These are phyloP conservation scores for Serranus cabrilla DNA, from an alignment of 2,797 vertebrate genomes.

Conservation along the genomic window DNA sequence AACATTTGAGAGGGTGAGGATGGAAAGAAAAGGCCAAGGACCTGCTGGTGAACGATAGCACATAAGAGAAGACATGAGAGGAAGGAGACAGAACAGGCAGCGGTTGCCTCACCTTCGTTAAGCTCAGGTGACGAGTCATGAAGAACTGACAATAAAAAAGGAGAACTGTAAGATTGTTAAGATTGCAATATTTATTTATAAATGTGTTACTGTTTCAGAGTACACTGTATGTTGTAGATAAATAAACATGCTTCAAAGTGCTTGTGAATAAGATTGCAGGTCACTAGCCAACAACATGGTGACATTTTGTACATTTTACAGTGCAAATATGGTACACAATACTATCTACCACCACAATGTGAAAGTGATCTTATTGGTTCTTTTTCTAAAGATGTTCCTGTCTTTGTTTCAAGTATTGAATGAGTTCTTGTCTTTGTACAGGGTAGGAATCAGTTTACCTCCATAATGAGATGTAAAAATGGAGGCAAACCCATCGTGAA, in stretches of 20 bases:
- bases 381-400: slow-evolving; percentile 72
- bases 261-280: slow-evolving; percentile 83
- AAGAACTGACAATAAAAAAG: slow-evolving; percentile 75
- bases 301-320: slow-evolving; percentile 82
- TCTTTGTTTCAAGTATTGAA: slow-evolving; percentile 74
- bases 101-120: slow-evolving; percentile 78
- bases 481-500: slow-evolving; percentile 36
- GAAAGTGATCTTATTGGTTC: slow-evolving; percentile 74
- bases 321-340: slow-evolving; percentile 73
- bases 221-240: slow-evolving; percentile 89
- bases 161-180: slow-evolving; percentile 79
- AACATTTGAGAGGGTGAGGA: slow-evolving; percentile 77
- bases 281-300: slow-evolving; percentile 77
- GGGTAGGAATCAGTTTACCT: slow-evolving; percentile 72
- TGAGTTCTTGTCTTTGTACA: slow-evolving; percentile 77
- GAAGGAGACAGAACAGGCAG: slow-evolving; percentile 47
- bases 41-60: slow-evolving; percentile 69
- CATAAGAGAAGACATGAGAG: slow-evolving; percentile 45
- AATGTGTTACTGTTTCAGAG: slow-evolving; percentile 81
- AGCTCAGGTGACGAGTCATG: slow-evolving; percentile 87
- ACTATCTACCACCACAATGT: slow-evolving; percentile 75
- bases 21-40: slow-evolving; percentile 33
- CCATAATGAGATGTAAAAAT: slow-evolving; percentile 50
- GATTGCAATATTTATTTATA: slow-evolving; percentile 87
- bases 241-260: slow-evolving; percentile 86